A percentile compares a stretch with the other conserved stretches of the same genome.
Evolutionary conservation across 2,797 vertebrate genomes (phyloP).

Genomic region (Microhierax caerulescens): DNA sequence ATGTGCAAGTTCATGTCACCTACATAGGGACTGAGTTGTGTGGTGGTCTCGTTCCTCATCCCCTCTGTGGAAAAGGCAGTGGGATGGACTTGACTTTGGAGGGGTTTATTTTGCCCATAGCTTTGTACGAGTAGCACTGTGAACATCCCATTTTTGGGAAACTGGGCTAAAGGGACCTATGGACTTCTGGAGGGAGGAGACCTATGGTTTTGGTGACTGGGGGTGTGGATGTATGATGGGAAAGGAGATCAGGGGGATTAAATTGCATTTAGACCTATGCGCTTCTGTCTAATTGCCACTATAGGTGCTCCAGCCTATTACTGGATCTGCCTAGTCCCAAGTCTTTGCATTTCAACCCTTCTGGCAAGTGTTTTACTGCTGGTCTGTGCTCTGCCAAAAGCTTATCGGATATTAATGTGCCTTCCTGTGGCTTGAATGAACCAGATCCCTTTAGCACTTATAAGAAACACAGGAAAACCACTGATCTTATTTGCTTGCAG

Average conservation of each 20-base stretch:
- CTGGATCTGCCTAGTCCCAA: not conserved
- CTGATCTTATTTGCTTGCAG: conserved; percentile 43
- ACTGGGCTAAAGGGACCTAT: not conserved
- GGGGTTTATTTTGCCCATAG: not conserved
- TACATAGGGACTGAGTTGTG: not conserved
- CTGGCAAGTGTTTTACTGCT: not conserved
- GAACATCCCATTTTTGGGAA: not conserved
- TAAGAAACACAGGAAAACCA: conserved; percentile 41
- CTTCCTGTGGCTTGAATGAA: conserved; percentile 32
- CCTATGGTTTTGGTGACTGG: not conserved
- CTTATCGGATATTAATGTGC: conserved; percentile 33
- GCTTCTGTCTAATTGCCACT: not conserved
- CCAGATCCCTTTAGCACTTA: conserved; percentile 25
- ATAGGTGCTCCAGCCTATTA: not conserved
- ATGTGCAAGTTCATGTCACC: not conserved
- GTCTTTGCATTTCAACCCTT: not conserved
- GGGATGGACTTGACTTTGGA: not conserved
- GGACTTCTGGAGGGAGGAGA: not conserved
- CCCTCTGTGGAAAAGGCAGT: not conserved
- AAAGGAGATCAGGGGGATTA: not conserved
- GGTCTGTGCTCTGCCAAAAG: conserved; percentile 34
- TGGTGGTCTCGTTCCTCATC: not conserved
- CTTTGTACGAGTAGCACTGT: not conserved
- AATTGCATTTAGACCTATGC: not conserved
- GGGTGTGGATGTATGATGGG: not conserved